These are phyloP conservation scores for Tarsius wallacei DNA, from an alignment of 2,797 vertebrate species.

Conservation along the genomic window DNA sequence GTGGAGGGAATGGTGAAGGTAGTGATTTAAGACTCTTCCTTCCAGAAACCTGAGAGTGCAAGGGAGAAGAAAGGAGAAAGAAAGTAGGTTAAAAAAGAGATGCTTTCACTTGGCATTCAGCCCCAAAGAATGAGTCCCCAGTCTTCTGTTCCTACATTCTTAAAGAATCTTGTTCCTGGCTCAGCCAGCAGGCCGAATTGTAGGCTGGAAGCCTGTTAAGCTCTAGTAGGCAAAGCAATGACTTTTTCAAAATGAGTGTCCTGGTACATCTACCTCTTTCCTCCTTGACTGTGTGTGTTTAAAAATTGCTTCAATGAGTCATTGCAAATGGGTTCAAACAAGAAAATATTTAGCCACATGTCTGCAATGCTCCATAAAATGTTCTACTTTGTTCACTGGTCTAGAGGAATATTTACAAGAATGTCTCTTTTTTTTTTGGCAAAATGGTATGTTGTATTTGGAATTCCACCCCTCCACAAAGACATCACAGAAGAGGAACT, in stretches of 20 bases:
- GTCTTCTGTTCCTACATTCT: not conserved
- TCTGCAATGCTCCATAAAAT: not conserved
- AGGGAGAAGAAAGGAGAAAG: not conserved
- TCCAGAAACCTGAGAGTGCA: not conserved
- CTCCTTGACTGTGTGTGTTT: not conserved
- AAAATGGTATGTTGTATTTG: not conserved
- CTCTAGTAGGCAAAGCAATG: constrained; percentile 44
- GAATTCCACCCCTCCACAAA: not conserved
- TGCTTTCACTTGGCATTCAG: not conserved
- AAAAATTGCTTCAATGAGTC: constrained; percentile 35
- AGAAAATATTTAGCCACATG: constrained; percentile 12
- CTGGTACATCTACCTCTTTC: not conserved
- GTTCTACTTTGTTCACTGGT: not conserved
- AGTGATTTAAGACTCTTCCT: not conserved
- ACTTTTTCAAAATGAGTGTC: constrained; percentile 16
- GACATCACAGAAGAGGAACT: not conserved
- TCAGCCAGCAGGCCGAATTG: not conserved
- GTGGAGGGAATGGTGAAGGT: not conserved
- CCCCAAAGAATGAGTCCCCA: not conserved
- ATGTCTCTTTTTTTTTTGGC: not conserved
- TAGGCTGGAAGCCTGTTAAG: not conserved
- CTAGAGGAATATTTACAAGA: not conserved
- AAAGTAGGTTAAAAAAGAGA: not conserved
- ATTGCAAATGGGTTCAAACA: not conserved
- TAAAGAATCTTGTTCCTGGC: not conserved